Evolutionary conservation across 2,797 vertebrate species (phyloP), one percentile per base, ranked within the genome.

Genomic region (Enteromius anoplus): DNA sequence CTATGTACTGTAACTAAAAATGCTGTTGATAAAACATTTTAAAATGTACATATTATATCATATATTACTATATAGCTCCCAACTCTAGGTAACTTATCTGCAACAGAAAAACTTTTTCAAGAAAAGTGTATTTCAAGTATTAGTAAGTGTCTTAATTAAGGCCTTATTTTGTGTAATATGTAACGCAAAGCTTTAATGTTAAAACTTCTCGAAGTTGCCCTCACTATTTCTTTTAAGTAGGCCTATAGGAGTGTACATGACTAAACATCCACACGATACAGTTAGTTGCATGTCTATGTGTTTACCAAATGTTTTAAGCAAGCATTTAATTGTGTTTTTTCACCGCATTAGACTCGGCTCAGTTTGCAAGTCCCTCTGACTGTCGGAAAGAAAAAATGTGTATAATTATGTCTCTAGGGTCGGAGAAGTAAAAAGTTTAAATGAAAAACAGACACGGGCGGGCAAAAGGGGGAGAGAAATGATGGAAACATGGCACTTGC

Each of bases 351-450:
- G 78, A 83, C 65, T 34, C 58, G 49, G 76, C 77, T 64, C 51
- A 81, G 69, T 82, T 69, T 83, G 71, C 84, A 42, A 84, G 81
- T 53, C 72, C 42, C 64, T 68, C 68, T 77, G 79, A 86, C 75
- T 81, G 78, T 87, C 82, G 84, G 81, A 85, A 85, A 86, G 85
- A 82, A 86, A 26, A 89, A 78, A 87, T 85, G 84, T 90, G 85
- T 87, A 84, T 89, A 89, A 90, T 89, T 86, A 87, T 82, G 88
- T 89, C 88, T 89, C 89, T 76, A 45, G 86, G 84, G 86, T 89
- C 82, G 65, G 55, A 79, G 77, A 86, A 86, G 80, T 85, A 85
- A 88, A 10, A 89, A 85, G 66, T 79, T 81, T 85, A 87, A 87
- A 90, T 88, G 86, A 87, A 89, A 88, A 87, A 76, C 87, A 89